These are phyloP conservation scores for Poicephalus meyeri DNA, from an alignment of 2,113 vertebrate genomes.

Conservation along the genomic window DNA sequence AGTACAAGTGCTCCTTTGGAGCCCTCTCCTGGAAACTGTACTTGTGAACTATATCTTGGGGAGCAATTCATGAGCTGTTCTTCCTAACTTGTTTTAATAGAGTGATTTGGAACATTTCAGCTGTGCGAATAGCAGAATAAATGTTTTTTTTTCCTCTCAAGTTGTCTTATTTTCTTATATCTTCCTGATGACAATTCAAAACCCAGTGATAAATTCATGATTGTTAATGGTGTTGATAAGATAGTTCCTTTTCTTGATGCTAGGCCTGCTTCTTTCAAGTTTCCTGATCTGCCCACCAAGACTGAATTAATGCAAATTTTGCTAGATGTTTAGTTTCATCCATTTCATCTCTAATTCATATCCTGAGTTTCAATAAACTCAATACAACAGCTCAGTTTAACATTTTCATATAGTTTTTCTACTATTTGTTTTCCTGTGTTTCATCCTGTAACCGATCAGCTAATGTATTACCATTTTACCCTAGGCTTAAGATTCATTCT, in stretches of 20 bases:
- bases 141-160: not conserved
- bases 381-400: not conserved
- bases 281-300: not conserved
- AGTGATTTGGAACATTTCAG: not conserved
- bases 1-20: slow-evolving; percentile 40
- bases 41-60: not conserved
- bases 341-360: not conserved
- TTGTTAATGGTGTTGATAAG: not conserved
- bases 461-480: not conserved
- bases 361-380: not conserved
- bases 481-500: not conserved
- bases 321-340: not conserved
- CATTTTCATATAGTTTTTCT: not conserved
- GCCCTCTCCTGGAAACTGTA: slow-evolving; percentile 54
- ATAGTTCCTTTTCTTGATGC: not conserved
- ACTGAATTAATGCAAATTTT: not conserved
- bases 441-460: not conserved
- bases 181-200: not conserved
- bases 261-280: not conserved
- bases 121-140: not conserved
- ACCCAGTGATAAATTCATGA: not conserved
- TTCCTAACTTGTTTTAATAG: not conserved
- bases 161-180: not conserved
- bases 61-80: not conserved
- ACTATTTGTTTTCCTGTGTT: not conserved